These are phyloP conservation scores for Gymnobelideus leadbeateri DNA, from an alignment of 2,113 vertebrate genomes.

Conservation along the genomic window DNA sequence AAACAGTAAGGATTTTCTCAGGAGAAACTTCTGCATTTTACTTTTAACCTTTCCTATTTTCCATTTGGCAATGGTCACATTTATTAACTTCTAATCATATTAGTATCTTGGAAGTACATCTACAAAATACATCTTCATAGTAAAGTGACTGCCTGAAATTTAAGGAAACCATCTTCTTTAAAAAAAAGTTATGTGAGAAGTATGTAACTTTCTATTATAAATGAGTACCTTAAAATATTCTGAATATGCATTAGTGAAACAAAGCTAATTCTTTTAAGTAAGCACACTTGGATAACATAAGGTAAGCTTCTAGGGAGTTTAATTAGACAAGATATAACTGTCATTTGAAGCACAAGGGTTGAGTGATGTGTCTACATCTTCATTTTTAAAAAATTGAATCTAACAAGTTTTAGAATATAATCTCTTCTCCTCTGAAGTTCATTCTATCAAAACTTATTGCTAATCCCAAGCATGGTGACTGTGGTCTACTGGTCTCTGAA, in stretches of 20 bases:
- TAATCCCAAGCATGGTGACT: background rate
- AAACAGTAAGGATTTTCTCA: constrained; percentile 6
- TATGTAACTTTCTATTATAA: constrained; percentile 20
- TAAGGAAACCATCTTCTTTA: constrained; percentile 39
- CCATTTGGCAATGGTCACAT: constrained; percentile 47
- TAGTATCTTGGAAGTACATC: background rate
- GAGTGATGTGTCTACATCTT: constrained; percentile 15
- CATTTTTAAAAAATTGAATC: constrained; percentile 49
- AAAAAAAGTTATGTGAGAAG: constrained; percentile 24
- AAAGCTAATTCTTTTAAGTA: constrained; percentile 9
- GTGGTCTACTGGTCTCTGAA: background rate
- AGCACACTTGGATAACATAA: constrained; percentile 30
- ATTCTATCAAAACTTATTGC: background rate
- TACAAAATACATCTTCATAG: constrained; percentile 3
- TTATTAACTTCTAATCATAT: constrained; percentile 38
- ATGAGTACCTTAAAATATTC: background rate
- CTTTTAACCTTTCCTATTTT: constrained; percentile 44
- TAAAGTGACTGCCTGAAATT: constrained; percentile 33
- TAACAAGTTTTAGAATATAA: constrained; percentile 54
- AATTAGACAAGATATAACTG: constrained; percentile 26
- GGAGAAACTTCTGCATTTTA: constrained; percentile 10
- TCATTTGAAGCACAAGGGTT: constrained; percentile 44
- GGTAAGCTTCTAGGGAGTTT: constrained; percentile 5
- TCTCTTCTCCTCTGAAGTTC: constrained; percentile 4
- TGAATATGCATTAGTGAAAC: constrained; percentile 30